Base-by-base conservation (phyloP, 2,888 invertebrate species). In the Stenichneumon culpator region DNA sequence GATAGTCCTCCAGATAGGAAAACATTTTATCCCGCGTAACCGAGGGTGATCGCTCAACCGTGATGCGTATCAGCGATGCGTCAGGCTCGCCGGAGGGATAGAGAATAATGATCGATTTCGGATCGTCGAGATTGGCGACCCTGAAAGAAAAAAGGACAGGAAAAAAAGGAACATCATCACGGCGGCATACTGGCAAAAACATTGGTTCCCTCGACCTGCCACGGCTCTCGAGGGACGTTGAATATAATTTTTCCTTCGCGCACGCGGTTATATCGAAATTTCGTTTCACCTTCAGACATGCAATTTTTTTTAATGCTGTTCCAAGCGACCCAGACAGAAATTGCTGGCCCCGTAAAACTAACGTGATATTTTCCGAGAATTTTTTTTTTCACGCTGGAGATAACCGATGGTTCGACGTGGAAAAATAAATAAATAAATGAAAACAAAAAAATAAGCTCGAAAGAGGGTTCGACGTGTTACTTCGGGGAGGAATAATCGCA, bases 81-180 rank as follows among this genome's bases (percentile, higher is more conserved):
- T 69, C 78, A 69, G 69, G 25, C 78, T 57, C 54, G 22, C 14
- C 57, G 39, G 32, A 14, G 25, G 14, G 44, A 16, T 68, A 9
- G 52, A 6, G 52, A 60, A 69, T 69, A 78, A 69, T 47, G 60
- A 78, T 78, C 54, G 69, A 78, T 69, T 39, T 69, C 69, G 69
- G 22, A 69, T 50, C 28, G 44, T 22, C 44, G 57, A 60, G 69
- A 78, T 69, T 60, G 57, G 70, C 11, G n/a, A 68, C 19, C 3
- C 28, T 19, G 19, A 70, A 32, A 52, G 16, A 54, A 54, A 54
- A 28, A 69, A 9, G n/a, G 11, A 39, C 39, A 16, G 11, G 1
- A n/a, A 22, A 4, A n/a, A 52, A 70, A 32, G n/a, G 1, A 57
- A 57, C 11, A 57, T 25, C 9, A 57, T 57, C 57, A 25, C 25